A percentile compares a stretch with the other conserved stretches of the same genome.
These are phyloP conservation scores for Pteruthius melanotis DNA, from an alignment of 2,113 vertebrate genomes.

Conservation along the genomic window DNA sequence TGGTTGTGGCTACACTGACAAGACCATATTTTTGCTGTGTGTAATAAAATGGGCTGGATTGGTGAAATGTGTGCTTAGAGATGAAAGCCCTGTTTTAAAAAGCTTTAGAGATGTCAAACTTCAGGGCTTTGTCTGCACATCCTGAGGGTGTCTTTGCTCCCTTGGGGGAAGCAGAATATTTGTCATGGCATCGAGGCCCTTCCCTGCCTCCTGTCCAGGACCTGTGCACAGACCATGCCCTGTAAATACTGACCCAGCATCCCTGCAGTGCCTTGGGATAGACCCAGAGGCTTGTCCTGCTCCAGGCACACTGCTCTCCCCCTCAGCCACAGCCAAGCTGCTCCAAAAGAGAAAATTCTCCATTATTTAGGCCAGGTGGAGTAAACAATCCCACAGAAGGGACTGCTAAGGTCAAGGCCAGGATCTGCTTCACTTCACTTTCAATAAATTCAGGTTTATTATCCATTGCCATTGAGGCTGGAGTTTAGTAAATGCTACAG, in stretches of 20 bases:
- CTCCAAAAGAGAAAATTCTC: not conserved
- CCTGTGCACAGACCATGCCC: not conserved
- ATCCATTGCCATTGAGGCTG: not conserved
- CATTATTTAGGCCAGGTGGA: not conserved
- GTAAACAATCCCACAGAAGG: not conserved
- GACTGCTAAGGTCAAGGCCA: not conserved
- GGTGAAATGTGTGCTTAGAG: not conserved
- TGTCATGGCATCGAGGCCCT: not conserved
- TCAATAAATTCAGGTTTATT: not conserved
- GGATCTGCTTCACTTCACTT: not conserved
- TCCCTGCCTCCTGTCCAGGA: not conserved
- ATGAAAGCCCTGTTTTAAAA: not conserved
- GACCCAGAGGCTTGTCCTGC: not conserved
- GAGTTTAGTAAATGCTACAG: not conserved
- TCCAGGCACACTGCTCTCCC: not conserved
- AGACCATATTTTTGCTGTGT: not conserved
- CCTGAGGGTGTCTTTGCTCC: not conserved
- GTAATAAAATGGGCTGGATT: not conserved
- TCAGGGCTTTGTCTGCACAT: not conserved
- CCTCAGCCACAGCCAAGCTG: not conserved
- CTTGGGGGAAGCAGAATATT: not conserved
- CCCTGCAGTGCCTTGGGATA: not conserved
- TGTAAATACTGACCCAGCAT: fast-evolving
- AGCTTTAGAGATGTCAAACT: not conserved
- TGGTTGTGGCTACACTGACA: not conserved